phyloP scores from a whole-genome alignment of 2,113 vertebrate genomes.

The Oryzias melastigma region DNA sequence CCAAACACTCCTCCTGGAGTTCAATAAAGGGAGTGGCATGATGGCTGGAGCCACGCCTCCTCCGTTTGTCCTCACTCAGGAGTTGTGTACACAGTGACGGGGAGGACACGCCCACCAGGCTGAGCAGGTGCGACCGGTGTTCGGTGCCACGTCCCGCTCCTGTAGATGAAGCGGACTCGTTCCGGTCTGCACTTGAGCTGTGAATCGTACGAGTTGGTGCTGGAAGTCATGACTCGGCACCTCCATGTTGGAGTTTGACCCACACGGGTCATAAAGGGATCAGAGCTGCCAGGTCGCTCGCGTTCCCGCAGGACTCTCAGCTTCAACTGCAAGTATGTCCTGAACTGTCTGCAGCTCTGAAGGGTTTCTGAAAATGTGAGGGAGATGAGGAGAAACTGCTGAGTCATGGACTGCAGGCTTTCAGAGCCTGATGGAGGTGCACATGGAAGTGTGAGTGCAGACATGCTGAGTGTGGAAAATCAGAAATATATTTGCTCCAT shows the following conservation, averaged over 20 bases:
- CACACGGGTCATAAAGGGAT: background rate
- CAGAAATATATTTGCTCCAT: too few species aligned
- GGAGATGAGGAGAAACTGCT: too few species aligned
- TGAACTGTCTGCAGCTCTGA: too few species aligned
- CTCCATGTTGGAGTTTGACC: constrained; percentile 18
- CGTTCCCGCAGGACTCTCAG: too few species aligned
- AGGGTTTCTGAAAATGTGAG: too few species aligned
- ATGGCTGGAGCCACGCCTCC: background rate
- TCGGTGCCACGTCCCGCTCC: constrained; percentile 4
- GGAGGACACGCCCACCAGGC: constrained; percentile 7
- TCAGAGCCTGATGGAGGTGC: too few species aligned
- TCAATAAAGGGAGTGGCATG: background rate
- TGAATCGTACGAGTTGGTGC: background rate
- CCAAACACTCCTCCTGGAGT: background rate
- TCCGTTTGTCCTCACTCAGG: constrained; percentile 12
- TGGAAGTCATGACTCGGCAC: background rate
- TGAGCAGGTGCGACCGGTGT: constrained; percentile 47
- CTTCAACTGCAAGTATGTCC: too few species aligned
- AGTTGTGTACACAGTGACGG: constrained; percentile 2
- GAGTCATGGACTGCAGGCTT: too few species aligned
- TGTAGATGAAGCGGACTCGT: background rate
- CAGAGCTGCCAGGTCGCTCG: background rate
- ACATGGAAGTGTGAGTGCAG: too few species aligned
- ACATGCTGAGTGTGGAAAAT: background rate
- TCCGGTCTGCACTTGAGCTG: background rate